Evolutionary conservation across 2,797 vertebrate species (phyloP).

Genomic region (Hozukius guyotensis): DNA sequence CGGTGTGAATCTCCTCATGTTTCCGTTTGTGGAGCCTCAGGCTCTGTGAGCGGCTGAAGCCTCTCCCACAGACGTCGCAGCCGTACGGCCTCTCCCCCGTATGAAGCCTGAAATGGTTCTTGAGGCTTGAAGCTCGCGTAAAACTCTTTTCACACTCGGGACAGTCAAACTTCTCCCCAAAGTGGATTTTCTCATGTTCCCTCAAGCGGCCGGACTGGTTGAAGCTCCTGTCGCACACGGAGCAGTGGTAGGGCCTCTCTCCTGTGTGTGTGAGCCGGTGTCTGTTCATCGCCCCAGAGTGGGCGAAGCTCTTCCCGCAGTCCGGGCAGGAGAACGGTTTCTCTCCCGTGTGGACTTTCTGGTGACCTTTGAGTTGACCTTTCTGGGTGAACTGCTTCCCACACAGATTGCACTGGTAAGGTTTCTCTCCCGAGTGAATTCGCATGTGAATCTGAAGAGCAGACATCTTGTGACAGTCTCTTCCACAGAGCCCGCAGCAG

Average conservation of each 20-base stretch:
- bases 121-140: conserved; percentile 76
- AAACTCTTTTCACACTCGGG: conserved; percentile 79
- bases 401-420: conserved; percentile 85
- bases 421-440: conserved; percentile 91
- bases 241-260: conserved; percentile 77
- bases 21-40: conserved; percentile 77
- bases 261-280: conserved; percentile 79
- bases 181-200: conserved; percentile 79
- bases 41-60: conserved; percentile 81
- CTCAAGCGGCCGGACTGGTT: conserved; percentile 79
- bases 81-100: conserved; percentile 78
- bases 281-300: conserved; percentile 79
- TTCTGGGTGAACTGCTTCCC: conserved; percentile 82
- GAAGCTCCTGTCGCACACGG: conserved; percentile 73
- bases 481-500: conserved; percentile 78
- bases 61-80: conserved; percentile 76
- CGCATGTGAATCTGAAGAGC: conserved; percentile 81
- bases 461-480: conserved; percentile 82
- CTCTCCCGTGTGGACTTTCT: conserved; percentile 79
- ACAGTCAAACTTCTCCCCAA: conserved; percentile 79
- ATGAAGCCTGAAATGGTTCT: conserved; percentile 80
- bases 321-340: conserved; percentile 76
- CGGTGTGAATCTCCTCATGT: conserved; percentile 51
- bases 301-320: conserved; percentile 79
- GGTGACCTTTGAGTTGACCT: conserved; percentile 80